Conservation (phyloP, 2,888 invertebrate genomes). For the Pollenia griseotomentosa region DNA sequence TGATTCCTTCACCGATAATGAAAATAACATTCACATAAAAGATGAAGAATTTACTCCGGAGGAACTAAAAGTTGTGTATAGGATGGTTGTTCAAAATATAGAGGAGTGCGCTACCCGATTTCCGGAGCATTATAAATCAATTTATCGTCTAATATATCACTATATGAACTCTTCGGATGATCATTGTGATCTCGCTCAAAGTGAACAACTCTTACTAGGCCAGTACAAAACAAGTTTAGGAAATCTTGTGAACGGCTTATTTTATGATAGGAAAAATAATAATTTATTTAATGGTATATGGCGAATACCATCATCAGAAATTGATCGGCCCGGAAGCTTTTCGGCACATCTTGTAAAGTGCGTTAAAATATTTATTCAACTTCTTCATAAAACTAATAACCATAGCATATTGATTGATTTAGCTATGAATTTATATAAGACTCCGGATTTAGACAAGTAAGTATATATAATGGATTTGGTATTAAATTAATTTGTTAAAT, state of each 20-base stretch:
- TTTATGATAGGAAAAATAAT: conserved; percentile 91
- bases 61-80: conserved; percentile 86
- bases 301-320: conserved; percentile 95
- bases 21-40: conserved; percentile 75
- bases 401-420: conserved; percentile 91
- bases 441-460: conserved; percentile 92
- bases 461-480: background rate
- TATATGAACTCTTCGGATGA: conserved; percentile 87
- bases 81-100: conserved; percentile 90
- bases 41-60: conserved; percentile 75
- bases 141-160: conserved; percentile 94
- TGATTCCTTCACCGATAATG: conserved; percentile 75
- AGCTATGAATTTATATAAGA: conserved; percentile 90
- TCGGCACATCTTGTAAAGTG: conserved; percentile 95
- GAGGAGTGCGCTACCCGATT: conserved; percentile 94
- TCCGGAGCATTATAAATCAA: conserved; percentile 96
- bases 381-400: conserved; percentile 91
- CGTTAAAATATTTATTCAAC: conserved; percentile 91
- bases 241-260: conserved; percentile 91
- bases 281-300: conserved; percentile 97
- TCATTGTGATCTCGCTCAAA: conserved; percentile 24
- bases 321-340: conserved; percentile 96
- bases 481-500: too few relatives aligned
- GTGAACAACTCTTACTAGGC: conserved; percentile 88
- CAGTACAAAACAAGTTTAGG: conserved; percentile 88